A percentile compares a stretch with the other conserved stretches of the same genome.
Conservation (phyloP, 2,888 invertebrate species). For the Rosalia funebris region DNA sequence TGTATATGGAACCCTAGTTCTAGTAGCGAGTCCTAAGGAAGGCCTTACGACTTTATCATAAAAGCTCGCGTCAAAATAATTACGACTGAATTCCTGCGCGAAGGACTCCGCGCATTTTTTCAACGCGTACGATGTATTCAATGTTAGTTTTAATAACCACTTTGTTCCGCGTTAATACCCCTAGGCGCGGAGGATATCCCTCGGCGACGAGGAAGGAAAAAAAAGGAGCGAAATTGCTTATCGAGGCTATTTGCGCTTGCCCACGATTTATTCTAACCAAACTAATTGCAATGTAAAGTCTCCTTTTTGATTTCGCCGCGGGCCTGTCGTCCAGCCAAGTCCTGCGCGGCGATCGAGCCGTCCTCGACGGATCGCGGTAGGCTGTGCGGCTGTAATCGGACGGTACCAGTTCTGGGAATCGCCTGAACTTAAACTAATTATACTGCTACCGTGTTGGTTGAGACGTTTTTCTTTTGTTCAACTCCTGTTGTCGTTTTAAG, state of each 20-base stretch:
- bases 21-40: too few relatives aligned
- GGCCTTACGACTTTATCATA: too few relatives aligned
- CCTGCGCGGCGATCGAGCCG: slow-evolving; percentile 14
- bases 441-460: slow-evolving; percentile 42
- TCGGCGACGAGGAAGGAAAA: not conserved
- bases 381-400: slow-evolving; percentile 36
- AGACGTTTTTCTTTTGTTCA: slow-evolving; percentile 34
- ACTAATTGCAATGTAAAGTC: slow-evolving; percentile 51
- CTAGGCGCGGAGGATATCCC: too few relatives aligned
- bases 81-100: too few relatives aligned
- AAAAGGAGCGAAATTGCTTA: slow-evolving; percentile 32
- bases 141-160: too few relatives aligned
- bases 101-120: too few relatives aligned
- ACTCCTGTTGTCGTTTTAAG: slow-evolving; percentile 22
- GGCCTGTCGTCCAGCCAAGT: slow-evolving; percentile 33
- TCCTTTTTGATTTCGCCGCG: slow-evolving; percentile 49
- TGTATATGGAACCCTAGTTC: too few relatives aligned
- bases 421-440: slow-evolving; percentile 45
- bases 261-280: slow-evolving; percentile 49
- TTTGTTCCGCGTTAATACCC: too few relatives aligned
- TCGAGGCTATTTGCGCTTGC: slow-evolving; percentile 32
- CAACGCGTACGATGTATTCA: too few relatives aligned
- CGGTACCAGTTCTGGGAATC: slow-evolving; percentile 43
- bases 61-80: too few relatives aligned
- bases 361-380: slow-evolving; percentile 7